Evolutionary conservation across 2,888 invertebrate genomes (phyloP), one percentile per base, ranked within the genome.

Genomic region (Prosopocoilus inquinatus): DNA sequence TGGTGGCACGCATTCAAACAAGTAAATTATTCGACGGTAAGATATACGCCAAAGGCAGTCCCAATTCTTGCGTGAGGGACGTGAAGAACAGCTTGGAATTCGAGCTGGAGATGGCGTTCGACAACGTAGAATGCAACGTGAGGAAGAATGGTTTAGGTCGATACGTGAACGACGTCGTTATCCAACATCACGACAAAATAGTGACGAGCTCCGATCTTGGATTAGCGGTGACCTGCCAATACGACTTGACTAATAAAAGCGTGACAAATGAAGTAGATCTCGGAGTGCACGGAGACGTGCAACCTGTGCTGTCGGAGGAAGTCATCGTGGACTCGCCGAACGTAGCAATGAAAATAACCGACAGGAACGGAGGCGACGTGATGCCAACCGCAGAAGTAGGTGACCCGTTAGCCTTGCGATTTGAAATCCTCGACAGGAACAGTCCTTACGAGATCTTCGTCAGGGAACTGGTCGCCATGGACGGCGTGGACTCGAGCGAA

Each of bases 381-480:
- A 88, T 93, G 79, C 87, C 88, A 33, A 88, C 92, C 1, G 94
- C 94, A 60, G 91, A 94, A 81, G 94, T 95, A 59, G 95, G 95
- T 66, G 95, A 95, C 81, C 92, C 94, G 20, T 79, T 95, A 78
- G 91, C 93, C 34, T 84, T 95, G 53, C 87, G 90, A 73, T 95
- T 95, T 80, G 94, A 94, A 79, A 94, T 95, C 70, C 83, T 94
- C 76, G 94, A 95, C 76, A 89, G 87, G 71, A 90, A 93, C 80
- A 94, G 93, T 70, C 95, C 95, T 32, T 96, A 93, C 80, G 95
- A 96, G 80, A 95, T 96, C 72, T 95, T 96, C 75, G 94, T 96
- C 33, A 86, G 94, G 60, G 94, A 96, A 79, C 82, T 96, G 70
- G 93, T 95, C 55, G 95, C 95, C 51, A 89, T 95, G 91, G 95